phyloP scores from a whole-genome alignment of 2,888 invertebrate species.

The Spisula solida region DNA sequence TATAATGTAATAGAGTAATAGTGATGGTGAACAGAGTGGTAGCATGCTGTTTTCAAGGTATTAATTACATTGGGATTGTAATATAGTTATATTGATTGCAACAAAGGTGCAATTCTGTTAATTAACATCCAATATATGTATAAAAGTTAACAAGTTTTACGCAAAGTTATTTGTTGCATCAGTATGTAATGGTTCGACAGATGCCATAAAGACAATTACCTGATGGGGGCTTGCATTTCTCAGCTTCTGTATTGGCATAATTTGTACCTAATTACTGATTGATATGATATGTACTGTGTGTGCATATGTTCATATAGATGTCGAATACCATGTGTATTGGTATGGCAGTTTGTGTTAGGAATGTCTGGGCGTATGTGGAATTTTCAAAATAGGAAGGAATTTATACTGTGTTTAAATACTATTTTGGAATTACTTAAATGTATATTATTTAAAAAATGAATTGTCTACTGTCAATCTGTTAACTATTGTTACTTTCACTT shows the following conservation, averaged over 20 bases:
- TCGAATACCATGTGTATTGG: constrained; percentile 10
- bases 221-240: not conserved
- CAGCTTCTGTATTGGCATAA: not conserved
- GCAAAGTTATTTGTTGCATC: not conserved
- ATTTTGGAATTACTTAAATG: not conserved
- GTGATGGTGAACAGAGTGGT: not conserved
- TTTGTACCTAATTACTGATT: not conserved
- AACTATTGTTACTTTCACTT: too few relatives aligned
- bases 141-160: not conserved
- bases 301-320: constrained; percentile 2
- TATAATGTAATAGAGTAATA: not conserved
- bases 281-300: constrained; percentile 3
- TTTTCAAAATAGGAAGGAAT: not conserved
- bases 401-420: not conserved
- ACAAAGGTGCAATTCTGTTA: not conserved
- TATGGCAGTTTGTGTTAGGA: not conserved
- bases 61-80: not conserved
- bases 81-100: constrained; percentile 1
- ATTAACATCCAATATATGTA: constrained; percentile 12
- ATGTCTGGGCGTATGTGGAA: not conserved
- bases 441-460: too few relatives aligned
- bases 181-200: not conserved
- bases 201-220: not conserved
- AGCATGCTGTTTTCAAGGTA: not conserved
- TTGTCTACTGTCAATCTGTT: too few relatives aligned